Conservation (phyloP, 2,113 vertebrate species). For the Oryzias melastigma region DNA sequence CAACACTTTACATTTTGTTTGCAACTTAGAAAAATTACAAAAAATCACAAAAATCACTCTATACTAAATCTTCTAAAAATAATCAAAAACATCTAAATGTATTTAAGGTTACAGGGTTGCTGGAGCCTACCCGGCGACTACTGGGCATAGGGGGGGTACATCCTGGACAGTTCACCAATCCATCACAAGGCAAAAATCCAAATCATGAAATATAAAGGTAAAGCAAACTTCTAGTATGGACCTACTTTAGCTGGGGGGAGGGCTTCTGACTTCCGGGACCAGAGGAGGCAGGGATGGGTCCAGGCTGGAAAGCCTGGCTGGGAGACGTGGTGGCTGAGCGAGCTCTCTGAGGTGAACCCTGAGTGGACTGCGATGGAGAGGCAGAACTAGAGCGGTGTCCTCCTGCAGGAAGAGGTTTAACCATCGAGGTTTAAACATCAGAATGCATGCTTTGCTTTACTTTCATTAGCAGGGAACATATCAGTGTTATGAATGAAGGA, state of each 20-base stretch:
- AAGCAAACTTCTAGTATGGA: background rate
- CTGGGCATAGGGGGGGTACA: no score
- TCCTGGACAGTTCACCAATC: no score
- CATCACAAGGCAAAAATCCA: no score
- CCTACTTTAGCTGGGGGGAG: conserved; percentile 89
- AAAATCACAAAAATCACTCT: no score
- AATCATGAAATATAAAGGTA: background rate
- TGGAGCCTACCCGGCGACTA: no score
- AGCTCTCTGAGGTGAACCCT: conserved; percentile 91
- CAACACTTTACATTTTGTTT: no score
- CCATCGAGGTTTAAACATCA: fast-evolving
- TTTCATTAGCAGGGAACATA: no score
- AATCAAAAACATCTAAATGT: no score
- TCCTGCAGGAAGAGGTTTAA: conserved; percentile 65
- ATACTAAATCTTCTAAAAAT: no score
- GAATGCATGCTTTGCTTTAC: background rate
- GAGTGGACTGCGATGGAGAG: conserved; percentile 87
- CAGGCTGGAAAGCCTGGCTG: conserved; percentile 86
- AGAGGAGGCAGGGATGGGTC: conserved; percentile 74
- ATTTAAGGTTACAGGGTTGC: no score
- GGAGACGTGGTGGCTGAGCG: conserved; percentile 86
- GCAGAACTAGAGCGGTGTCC: conserved; percentile 83
- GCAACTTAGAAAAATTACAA: no score
- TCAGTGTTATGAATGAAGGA: background rate
- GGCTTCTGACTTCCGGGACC: conserved; percentile 81